phyloP scores from a whole-genome alignment of 1,140 invertebrate genomes.

The Drosophila oshimai region DNA sequence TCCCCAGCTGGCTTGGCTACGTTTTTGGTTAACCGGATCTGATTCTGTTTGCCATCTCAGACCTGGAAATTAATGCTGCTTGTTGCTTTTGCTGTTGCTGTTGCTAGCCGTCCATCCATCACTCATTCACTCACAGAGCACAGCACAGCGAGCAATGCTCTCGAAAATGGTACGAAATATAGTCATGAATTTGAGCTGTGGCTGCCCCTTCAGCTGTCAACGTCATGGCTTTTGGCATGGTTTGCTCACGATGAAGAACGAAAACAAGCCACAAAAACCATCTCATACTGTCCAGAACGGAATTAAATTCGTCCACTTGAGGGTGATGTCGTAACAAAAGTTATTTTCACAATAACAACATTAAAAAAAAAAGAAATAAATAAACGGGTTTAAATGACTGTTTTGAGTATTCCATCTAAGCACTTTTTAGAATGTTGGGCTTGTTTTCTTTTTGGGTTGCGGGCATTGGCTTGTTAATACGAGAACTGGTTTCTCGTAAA shows the following conservation, averaged over 20 bases:
- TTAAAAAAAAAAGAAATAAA: constrained; percentile 7
- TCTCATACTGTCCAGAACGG: not conserved
- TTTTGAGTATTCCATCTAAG: constrained; percentile 5
- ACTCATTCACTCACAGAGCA: constrained; percentile 31
- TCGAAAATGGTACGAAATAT: constrained; percentile 67
- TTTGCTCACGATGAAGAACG: constrained; percentile 5
- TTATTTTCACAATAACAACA: no score
- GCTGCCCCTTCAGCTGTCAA: constrained; percentile 39
- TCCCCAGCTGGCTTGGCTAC: constrained; percentile 27
- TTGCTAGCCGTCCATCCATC: constrained; percentile 58
- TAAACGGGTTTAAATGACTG: constrained; percentile 29
- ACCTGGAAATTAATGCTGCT: constrained; percentile 31
- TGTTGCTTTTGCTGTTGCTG: constrained; percentile 30
- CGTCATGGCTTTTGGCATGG: constrained; percentile 44
- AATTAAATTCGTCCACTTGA: constrained; percentile 37
- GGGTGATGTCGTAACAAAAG: constrained; percentile 24
- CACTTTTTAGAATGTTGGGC: constrained; percentile 35
- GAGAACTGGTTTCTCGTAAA: constrained; percentile 50
- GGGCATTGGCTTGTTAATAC: constrained; percentile 51
- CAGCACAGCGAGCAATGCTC: constrained; percentile 56
- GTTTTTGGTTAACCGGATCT: constrained; percentile 75
- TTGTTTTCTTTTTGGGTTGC: constrained; percentile 28
- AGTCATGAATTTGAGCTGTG: constrained; percentile 44
- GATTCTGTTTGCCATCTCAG: constrained; percentile 59
- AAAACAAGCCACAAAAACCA: not conserved